Evolutionary conservation across 2,113 vertebrate genomes (phyloP).

Genomic region (Rhea americana): DNA sequence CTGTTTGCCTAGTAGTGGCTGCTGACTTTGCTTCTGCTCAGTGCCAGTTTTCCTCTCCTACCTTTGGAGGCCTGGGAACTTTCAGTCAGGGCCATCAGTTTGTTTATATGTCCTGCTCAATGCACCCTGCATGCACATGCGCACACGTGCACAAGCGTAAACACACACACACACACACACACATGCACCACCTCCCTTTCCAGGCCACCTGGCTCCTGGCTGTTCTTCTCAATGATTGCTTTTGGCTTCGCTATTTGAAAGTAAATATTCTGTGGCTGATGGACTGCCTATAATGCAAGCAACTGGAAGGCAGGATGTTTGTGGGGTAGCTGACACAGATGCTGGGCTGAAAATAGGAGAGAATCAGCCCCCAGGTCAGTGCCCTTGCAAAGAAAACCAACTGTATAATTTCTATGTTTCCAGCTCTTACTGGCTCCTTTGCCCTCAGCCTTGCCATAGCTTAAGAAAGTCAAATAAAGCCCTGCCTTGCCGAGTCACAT

Average conservation of each 20-base stretch:
- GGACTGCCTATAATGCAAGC: rapidly evolving
- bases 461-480: neutral
- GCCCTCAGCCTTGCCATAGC: neutral
- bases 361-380: rapidly evolving
- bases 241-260: neutral
- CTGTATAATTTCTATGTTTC: neutral
- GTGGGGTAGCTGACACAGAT: neutral
- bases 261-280: neutral
- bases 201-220: neutral
- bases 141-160: too few relatives aligned
- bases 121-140: neutral
- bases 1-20: rapidly evolving
- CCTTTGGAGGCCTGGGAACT: neutral
- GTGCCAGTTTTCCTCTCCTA: neutral
- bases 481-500: neutral
- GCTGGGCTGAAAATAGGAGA: neutral
- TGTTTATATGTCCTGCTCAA: neutral
- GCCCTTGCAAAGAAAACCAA: neutral
- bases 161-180: neutral
- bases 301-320: neutral
- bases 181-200: neutral
- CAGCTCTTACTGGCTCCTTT: neutral
- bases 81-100: neutral
- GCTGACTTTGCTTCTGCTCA: neutral
- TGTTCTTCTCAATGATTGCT: neutral